These are phyloP conservation scores for Drosophila ezoana DNA, from an alignment of 2,888 invertebrate genomes.

Conservation along the genomic window DNA sequence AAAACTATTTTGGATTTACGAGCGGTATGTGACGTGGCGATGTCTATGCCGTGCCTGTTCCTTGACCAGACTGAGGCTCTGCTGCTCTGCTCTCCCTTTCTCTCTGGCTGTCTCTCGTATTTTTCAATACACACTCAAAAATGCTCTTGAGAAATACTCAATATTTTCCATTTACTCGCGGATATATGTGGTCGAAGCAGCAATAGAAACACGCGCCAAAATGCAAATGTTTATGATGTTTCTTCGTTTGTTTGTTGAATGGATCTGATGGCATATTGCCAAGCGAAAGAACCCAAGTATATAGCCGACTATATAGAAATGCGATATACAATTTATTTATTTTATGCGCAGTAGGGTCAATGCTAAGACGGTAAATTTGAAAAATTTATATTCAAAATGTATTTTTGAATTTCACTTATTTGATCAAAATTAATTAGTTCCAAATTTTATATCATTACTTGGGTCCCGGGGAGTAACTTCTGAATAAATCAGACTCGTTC, in stretches of 20 bases:
- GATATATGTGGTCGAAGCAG: constrained; percentile 8
- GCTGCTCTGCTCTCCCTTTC: constrained; percentile 9
- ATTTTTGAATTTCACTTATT: too few relatives aligned
- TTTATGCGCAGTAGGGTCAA: neutral
- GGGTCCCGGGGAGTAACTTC: too few relatives aligned
- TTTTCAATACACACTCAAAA: constrained; percentile 11
- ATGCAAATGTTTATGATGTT: constrained; percentile 45
- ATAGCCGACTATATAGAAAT: constrained; percentile 11
- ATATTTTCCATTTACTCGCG: constrained; percentile 44
- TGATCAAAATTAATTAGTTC: too few relatives aligned
- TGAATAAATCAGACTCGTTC: too few relatives aligned
- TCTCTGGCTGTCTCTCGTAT: constrained; percentile 18
- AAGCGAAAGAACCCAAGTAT: constrained; percentile 28
- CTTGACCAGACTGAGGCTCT: constrained; percentile 56
- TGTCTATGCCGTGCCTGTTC: constrained; percentile 49
- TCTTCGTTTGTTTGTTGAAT: constrained; percentile 13
- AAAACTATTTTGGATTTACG: constrained; percentile 31
- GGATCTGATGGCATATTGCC: constrained; percentile 56
- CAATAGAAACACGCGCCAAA: constrained; percentile 24
- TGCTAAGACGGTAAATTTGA: neutral
- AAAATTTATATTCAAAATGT: neutral
- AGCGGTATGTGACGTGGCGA: constrained; percentile 29
- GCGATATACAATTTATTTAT: constrained; percentile 20
- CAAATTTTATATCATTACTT: too few relatives aligned
- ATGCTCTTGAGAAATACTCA: constrained; percentile 53